Evolutionary conservation across 2,113 vertebrate genomes (phyloP).

Genomic region (Tetraodon nigroviridis): DNA sequence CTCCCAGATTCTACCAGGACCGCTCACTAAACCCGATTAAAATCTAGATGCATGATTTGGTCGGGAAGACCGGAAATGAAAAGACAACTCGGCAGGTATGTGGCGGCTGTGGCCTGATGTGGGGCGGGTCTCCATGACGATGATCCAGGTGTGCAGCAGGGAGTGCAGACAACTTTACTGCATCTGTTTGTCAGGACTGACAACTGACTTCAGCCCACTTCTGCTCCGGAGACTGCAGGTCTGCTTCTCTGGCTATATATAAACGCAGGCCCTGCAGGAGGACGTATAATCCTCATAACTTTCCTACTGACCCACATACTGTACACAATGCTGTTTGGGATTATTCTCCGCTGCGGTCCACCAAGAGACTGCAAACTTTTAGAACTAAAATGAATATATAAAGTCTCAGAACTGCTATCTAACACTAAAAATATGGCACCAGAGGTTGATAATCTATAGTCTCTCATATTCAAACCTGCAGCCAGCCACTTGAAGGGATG

Average conservation of each 20-base stretch:
- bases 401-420: neutral
- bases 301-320: conserved; percentile 28
- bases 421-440: neutral
- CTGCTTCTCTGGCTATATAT: neutral
- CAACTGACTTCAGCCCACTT: neutral
- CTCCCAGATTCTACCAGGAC: too few relatives aligned
- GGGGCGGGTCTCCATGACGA: neutral
- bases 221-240: neutral
- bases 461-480: neutral
- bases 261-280: neutral
- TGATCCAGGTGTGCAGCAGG: conserved; percentile 19
- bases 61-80: too few relatives aligned
- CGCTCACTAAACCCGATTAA: too few relatives aligned
- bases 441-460: conserved; percentile 10
- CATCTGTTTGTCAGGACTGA: neutral
- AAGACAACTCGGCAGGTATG: too few relatives aligned
- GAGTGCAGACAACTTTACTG: conserved; percentile 26
- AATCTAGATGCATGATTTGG: too few relatives aligned
- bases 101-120: too few relatives aligned
- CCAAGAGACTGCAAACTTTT: conserved; percentile 2
- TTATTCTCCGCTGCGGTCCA: conserved; percentile 11
- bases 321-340: neutral
- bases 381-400: neutral
- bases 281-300: conserved; percentile 25
- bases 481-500: conserved; percentile 4